A percentile compares a stretch with the other conserved stretches of the same genome.
These are phyloP conservation scores for Oryzias sinensis DNA, from an alignment of 2,797 vertebrate genomes.

Conservation along the genomic window DNA sequence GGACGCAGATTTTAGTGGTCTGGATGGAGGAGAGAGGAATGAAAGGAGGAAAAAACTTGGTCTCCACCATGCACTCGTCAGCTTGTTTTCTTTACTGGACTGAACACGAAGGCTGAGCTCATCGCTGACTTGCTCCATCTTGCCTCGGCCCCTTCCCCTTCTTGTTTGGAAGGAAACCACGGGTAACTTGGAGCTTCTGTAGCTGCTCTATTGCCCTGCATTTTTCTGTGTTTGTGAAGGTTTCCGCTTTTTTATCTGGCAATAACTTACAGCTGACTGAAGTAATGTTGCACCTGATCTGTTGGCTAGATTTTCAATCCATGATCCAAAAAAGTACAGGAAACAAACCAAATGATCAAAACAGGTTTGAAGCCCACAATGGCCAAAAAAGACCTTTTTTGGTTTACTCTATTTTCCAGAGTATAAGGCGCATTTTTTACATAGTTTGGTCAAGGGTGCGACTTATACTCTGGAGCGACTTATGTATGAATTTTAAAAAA, in stretches of 20 bases:
- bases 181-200: conserved; percentile 36
- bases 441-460: no score
- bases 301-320: conserved; percentile 3
- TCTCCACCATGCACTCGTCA: conserved; percentile 40
- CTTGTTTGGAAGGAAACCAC: conserved; percentile 48
- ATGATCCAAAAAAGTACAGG: conserved; percentile 14
- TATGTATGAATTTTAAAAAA: no score
- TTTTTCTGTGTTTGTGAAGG: conserved; percentile 26
- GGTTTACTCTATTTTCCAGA: conserved; percentile 13
- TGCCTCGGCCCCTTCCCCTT: conserved; percentile 21
- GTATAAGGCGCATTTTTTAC: no score
- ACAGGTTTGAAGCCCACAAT: background rate
- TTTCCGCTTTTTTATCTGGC: conserved; percentile 26
- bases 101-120: conserved; percentile 39
- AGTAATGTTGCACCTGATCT: background rate
- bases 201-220: conserved; percentile 8
- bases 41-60: conserved; percentile 21
- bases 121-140: conserved; percentile 38
- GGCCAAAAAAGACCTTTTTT: conserved; percentile 11
- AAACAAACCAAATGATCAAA: background rate
- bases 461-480: no score
- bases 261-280: conserved; percentile 26
- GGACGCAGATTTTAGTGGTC: conserved; percentile 56
- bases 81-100: conserved; percentile 42
- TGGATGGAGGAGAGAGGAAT: conserved; percentile 40